Evolutionary conservation across 2,797 vertebrate species (phyloP), one percentile per base, ranked within the genome.

Genomic region (Phataginus tricuspis): DNA sequence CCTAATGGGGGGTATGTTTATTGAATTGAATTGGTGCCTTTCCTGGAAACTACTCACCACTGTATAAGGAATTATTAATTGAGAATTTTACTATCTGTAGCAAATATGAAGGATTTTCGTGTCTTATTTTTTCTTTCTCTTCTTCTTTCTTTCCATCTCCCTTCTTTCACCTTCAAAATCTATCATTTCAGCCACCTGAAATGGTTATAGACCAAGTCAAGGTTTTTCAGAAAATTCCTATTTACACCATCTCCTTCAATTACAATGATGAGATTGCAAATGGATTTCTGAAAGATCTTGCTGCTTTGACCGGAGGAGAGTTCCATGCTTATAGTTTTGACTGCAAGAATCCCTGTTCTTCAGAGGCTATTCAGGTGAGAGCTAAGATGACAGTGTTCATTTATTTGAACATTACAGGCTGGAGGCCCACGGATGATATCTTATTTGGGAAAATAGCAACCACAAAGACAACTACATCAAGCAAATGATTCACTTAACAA

Each of bases 211-310:
- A 97, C 7, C 96, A 98, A 87, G 97, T 98, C 19, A 98, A 86
- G 13, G 63, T 75, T 83, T 86, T 96, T 61, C 77, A 85, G 71
- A 98, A 96, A 86, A 97, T 99, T 95, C 99, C 99, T 23, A 91
- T 99, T 85, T 98, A 98, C 63, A 98, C 98, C 42, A 97, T 99
- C 66, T 99, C 99, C 87, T 99, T 99, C 97, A 99, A 98, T 97
- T 99, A 99, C 95, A 97, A 98, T 51, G 99, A 99, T 90, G 95
- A n/a, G n/a, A 97, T 98, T 96, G 99, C 99, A 21, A 98, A 99
- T 89, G 93, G 61, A 88, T 99, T 99, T 97, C 96, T 99, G 90
- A 97, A 97, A 96, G 96, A 98, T 5, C 97, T 99, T 14, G 98
- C 99, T 90, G 97, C 94, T 90, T 88, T 97, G 97, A 99, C 99